A percentile compares a stretch with the other conserved stretches of the same genome.
These are phyloP conservation scores for Symphodus melops DNA, from an alignment of 2,113 vertebrate genomes.

Conservation along the genomic window DNA sequence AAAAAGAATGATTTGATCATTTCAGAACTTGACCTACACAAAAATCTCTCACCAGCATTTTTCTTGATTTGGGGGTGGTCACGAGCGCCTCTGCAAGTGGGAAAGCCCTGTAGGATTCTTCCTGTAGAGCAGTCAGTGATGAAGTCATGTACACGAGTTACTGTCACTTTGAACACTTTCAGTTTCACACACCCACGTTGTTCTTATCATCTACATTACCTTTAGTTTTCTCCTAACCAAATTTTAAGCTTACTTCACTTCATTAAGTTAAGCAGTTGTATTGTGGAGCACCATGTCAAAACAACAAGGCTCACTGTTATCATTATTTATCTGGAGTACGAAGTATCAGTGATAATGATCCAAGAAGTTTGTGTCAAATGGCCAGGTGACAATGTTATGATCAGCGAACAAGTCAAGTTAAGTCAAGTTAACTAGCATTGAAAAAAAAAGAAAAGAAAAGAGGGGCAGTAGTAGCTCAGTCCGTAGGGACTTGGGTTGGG, in stretches of 20 bases:
- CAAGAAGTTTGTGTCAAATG: not conserved
- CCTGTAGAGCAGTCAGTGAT: not conserved
- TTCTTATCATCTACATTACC: not conserved
- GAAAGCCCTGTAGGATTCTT: too few species aligned
- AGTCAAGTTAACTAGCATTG: too few species aligned
- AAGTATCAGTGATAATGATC: not conserved
- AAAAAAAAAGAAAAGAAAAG: too few species aligned
- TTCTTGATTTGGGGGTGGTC: not conserved
- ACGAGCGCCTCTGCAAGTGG: too few species aligned
- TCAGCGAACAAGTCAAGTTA: too few species aligned
- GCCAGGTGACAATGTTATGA: rapidly evolving
- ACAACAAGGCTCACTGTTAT: too few species aligned
- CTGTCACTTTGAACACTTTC: not conserved
- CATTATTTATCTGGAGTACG: not conserved
- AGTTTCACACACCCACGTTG: not conserved
- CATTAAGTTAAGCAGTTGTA: too few species aligned
- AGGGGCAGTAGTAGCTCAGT: too few species aligned
- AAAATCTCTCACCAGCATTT: not conserved
- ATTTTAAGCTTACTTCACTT: too few species aligned
- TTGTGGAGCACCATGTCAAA: too few species aligned
- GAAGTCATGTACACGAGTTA: not conserved
- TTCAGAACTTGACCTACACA: not conserved
- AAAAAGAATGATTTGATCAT: not conserved
- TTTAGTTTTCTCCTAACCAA: too few species aligned
- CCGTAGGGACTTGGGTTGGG: too few species aligned